Percentiles rank a stretch among this genome's conserved stretches.
These are phyloP conservation scores for Sinocyclocheilus grahami DNA, from an alignment of 2,113 vertebrate species.

Conservation along the genomic window DNA sequence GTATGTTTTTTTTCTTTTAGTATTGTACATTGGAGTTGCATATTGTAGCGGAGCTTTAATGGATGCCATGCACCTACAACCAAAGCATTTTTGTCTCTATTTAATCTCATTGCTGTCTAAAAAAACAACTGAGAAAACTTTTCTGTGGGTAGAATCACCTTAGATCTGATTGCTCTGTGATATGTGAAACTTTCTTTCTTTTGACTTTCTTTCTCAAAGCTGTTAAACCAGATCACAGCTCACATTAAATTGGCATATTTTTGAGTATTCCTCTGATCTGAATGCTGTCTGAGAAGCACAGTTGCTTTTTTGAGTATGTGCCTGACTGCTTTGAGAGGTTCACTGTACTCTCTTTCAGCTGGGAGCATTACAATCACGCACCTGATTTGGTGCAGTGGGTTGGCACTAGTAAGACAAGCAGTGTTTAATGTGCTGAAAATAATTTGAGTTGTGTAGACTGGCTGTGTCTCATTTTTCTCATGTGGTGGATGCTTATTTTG, in stretches of 20 bases:
- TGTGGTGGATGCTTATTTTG: not conserved
- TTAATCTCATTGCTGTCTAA: not conserved
- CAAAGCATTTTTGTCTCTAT: not conserved
- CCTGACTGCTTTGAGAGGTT: constrained; percentile 37
- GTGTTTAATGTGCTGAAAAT: constrained; percentile 26
- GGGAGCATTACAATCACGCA: constrained; percentile 28
- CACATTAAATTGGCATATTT: constrained; percentile 21
- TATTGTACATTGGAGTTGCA: not conserved
- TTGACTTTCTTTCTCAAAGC: constrained; percentile 5
- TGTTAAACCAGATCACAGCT: constrained; percentile 31
- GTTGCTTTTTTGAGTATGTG: constrained; percentile 1
- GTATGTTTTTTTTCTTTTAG: not conserved
- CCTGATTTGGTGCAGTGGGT: constrained; percentile 40
- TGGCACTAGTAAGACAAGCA: constrained; percentile 37
- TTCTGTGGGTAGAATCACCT: not conserved
- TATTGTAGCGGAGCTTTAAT: not conserved
- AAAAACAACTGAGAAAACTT: not conserved
- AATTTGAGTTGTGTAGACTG: not conserved
- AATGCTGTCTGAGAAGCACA: constrained; percentile 23
- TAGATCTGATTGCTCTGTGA: not conserved
- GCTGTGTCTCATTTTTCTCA: not conserved
- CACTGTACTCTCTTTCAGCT: constrained; percentile 30
- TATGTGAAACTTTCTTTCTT: not conserved
- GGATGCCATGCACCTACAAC: not conserved
- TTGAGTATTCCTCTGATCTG: constrained; percentile 25